These are phyloP conservation scores for Caerostris extrusa DNA, from an alignment of 1,140 invertebrate species.

Conservation along the genomic window DNA sequence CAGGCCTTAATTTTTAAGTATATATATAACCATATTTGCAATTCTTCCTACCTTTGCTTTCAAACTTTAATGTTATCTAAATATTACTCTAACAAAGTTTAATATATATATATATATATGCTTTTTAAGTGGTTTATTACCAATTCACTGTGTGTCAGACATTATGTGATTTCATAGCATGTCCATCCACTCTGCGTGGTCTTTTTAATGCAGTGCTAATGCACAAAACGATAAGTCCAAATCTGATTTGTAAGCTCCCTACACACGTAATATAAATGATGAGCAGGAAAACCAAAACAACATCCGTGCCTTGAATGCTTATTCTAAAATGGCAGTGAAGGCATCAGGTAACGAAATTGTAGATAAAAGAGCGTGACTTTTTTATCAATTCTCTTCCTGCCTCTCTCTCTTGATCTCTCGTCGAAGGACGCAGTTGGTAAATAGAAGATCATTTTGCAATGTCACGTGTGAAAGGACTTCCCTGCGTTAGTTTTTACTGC, in stretches of 20 bases:
- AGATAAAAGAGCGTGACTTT: not conserved
- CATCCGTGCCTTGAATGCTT: constrained; percentile 15
- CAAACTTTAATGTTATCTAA: no score
- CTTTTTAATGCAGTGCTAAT: constrained; percentile 28
- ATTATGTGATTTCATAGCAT: no score
- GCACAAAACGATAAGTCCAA: constrained; percentile 29
- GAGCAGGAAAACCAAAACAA: constrained; percentile 39
- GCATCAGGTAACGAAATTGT: constrained; percentile 27
- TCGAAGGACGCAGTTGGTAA: constrained; percentile 10
- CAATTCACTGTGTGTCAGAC: no score
- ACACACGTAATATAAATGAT: constrained; percentile 35
- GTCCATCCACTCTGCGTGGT: no score
- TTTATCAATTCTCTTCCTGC: not conserved
- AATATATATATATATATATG: no score
- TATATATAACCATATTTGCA: no score
- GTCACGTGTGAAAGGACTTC: constrained; percentile 48
- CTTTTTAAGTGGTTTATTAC: no score
- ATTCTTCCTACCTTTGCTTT: no score
- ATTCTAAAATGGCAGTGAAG: constrained; percentile 6
- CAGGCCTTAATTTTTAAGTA: no score
- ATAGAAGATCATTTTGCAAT: constrained; percentile 49
- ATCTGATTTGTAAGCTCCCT: constrained; percentile 25
- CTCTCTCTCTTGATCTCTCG: not conserved
- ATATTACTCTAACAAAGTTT: no score
- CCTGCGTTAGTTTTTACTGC: constrained; percentile 31